These are phyloP conservation scores for Menidia beryllina DNA, from an alignment of 2,113 vertebrate genomes.

Conservation along the genomic window DNA sequence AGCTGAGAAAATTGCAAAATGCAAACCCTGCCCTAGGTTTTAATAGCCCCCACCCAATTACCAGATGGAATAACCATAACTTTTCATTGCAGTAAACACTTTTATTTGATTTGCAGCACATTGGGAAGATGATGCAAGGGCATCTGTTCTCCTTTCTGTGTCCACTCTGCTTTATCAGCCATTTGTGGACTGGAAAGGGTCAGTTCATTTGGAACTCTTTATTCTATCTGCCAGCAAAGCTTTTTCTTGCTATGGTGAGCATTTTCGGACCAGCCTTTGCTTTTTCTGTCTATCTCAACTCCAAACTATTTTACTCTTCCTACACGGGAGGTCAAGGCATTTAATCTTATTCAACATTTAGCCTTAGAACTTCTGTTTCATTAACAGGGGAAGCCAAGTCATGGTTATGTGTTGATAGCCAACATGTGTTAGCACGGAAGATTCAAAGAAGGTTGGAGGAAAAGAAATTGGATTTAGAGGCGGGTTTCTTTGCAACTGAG, in stretches of 20 bases:
- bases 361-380: conserved; percentile 32
- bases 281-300: conserved; percentile 42
- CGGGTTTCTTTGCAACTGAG: conserved; percentile 9
- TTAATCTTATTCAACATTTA: conserved; percentile 21
- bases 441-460: conserved; percentile 5
- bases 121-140: conserved; percentile 7
- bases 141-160: conserved; percentile 19
- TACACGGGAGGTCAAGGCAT: conserved; percentile 38
- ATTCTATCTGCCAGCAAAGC: conserved; percentile 51
- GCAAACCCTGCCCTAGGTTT: conserved; percentile 5
- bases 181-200: conserved; percentile 45
- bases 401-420: neutral
- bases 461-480: conserved; percentile 10
- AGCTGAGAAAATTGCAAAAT: conserved; percentile 15
- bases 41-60: conserved; percentile 8
- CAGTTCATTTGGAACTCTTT: conserved; percentile 49
- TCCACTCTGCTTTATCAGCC: conserved; percentile 20
- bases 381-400: neutral
- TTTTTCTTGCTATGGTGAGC: conserved; percentile 37
- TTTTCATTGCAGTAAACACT: neutral
- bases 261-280: conserved; percentile 22
- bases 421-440: conserved; percentile 8
- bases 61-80: neutral
- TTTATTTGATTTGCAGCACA: conserved; percentile 8
- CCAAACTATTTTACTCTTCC: conserved; percentile 44